A percentile compares a stretch with the other conserved stretches of the same genome.
phyloP scores from a whole-genome alignment of 2,113 vertebrate genomes.

The Zapus hudsonius region DNA sequence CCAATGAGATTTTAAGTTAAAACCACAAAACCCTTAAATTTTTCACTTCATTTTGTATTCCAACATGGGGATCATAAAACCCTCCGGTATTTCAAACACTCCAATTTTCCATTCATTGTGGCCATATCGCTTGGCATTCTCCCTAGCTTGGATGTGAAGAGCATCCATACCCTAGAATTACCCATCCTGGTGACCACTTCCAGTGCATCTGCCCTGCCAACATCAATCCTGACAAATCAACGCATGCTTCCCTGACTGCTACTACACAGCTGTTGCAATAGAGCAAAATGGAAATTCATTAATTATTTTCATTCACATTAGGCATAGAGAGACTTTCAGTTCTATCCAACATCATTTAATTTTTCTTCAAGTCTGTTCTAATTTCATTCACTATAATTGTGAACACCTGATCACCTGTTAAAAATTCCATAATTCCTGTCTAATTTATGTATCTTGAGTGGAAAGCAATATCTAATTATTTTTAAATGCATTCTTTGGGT shows the following conservation, averaged over 20 bases:
- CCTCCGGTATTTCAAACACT: background rate
- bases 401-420: background rate
- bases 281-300: conserved; percentile 4
- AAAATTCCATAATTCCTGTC: background rate
- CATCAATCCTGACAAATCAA: background rate
- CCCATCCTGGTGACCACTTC: background rate
- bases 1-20: background rate
- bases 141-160: background rate
- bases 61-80: background rate
- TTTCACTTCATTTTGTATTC: background rate
- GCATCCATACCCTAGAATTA: background rate
- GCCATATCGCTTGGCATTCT: background rate
- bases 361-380: background rate
- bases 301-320: background rate
- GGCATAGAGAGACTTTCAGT: background rate
- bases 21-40: background rate
- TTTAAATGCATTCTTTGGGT: background rate
- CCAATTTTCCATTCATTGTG: background rate
- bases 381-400: background rate
- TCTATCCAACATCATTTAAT: background rate
- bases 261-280: background rate
- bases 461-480: background rate
- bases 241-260: background rate
- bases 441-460: background rate
- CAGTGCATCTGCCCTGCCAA: background rate